A percentile compares a stretch with the other conserved stretches of the same genome.
Conservation (phyloP, 1,140 invertebrate genomes). For the Penaeus japonicus region DNA sequence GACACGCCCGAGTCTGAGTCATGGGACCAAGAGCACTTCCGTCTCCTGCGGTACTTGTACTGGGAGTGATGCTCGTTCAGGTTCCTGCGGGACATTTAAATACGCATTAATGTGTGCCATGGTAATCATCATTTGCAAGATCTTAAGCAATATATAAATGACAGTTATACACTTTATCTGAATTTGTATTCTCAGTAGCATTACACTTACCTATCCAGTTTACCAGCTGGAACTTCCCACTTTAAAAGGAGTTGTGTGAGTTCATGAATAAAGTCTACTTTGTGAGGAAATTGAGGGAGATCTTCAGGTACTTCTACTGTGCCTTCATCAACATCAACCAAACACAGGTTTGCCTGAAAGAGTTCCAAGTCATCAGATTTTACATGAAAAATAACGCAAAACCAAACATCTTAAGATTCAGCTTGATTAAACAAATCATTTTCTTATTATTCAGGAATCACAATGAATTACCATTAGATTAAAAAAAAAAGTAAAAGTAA, state of each 20-base stretch:
- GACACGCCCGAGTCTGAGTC: conserved; percentile 71
- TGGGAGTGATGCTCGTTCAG: conserved; percentile 55
- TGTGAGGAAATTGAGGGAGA: conserved; percentile 89
- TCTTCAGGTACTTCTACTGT: conserved; percentile 94
- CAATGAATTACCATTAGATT: neutral
- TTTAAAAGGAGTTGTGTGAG: conserved; percentile 70
- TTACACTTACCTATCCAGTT: conserved; percentile 44
- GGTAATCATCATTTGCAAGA: no score
- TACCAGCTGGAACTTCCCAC: conserved; percentile 55
- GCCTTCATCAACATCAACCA: conserved; percentile 94
- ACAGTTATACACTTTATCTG: neutral
- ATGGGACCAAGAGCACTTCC: conserved; percentile 80
- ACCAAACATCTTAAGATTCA: no score
- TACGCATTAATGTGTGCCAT: no score
- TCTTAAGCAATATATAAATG: no score
- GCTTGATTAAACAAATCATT: no score
- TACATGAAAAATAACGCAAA: neutral
- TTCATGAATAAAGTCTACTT: conserved; percentile 85
- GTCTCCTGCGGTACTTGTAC: conserved; percentile 65
- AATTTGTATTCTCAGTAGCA: neutral
- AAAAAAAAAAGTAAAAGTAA: neutral
- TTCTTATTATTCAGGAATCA: no score
- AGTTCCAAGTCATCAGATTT: neutral
- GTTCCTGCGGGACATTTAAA: conserved; percentile 23
- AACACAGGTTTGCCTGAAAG: conserved; percentile 83